Evolutionary conservation across 1,140 invertebrate genomes (phyloP).

Genomic region (Pissodes strobi): DNA sequence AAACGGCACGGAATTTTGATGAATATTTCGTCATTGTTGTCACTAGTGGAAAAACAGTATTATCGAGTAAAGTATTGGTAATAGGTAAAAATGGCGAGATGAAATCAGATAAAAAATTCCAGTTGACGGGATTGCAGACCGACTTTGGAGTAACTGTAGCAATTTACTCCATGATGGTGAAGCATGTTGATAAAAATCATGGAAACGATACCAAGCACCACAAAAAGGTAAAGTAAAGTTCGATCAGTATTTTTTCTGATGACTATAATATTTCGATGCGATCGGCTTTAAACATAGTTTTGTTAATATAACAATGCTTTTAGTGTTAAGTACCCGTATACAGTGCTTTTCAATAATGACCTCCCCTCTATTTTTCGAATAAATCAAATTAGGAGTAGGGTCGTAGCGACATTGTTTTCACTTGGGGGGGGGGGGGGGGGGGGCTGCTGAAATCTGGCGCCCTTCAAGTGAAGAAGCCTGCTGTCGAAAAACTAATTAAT

Average conservation of each 20-base stretch:
- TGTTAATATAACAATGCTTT: too few species aligned
- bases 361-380: too few species aligned
- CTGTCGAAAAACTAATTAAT: too few species aligned
- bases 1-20: constrained; percentile 5
- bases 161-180: constrained; percentile 46
- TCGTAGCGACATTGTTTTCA: too few species aligned
- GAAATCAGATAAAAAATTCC: constrained; percentile 42
- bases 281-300: too few species aligned
- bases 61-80: constrained; percentile 47
- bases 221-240: constrained; percentile 21
- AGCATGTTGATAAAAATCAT: neutral
- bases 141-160: constrained; percentile 51
- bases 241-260: neutral
- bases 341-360: too few species aligned
- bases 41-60: constrained; percentile 45
- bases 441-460: too few species aligned
- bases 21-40: constrained; percentile 49
- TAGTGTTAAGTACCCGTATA: too few species aligned
- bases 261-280: too few species aligned
- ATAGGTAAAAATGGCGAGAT: constrained; percentile 39
- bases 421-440: too few species aligned
- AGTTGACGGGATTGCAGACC: constrained; percentile 44
- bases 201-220: constrained; percentile 44
- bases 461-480: too few species aligned
- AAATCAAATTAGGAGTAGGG: too few species aligned